Conservation (phyloP, 2,888 invertebrate genomes). For the Temnothorax rugatulus region DNA sequence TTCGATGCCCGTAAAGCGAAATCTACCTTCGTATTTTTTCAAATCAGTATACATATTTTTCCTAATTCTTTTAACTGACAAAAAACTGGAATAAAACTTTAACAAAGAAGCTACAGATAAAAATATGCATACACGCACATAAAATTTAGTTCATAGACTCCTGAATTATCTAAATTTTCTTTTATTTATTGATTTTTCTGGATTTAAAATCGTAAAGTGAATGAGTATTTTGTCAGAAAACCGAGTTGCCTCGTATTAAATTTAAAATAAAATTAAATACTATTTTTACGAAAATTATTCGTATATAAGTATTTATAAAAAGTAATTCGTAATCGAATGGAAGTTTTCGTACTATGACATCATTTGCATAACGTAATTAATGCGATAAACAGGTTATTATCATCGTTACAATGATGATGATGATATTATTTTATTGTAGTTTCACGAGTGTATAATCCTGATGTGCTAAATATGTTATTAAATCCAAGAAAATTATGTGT, state of each 20-base stretch:
- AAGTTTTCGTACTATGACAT: background rate
- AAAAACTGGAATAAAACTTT: background rate
- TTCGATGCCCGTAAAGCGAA: background rate
- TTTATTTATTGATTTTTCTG: background rate
- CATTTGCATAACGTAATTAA: conserved; percentile 8
- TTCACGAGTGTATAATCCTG: conserved; percentile 19
- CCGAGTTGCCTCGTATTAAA: background rate
- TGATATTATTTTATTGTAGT: conserved; percentile 17
- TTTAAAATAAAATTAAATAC: conserved; percentile 1
- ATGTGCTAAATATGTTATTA: conserved; percentile 40
- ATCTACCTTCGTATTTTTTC: background rate
- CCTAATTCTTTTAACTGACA: background rate
- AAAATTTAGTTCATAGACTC: background rate
- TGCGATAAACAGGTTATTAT: conserved; percentile 30
- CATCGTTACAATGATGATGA: background rate
- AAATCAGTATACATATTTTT: conserved; percentile 1
- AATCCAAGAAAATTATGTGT: conserved; percentile 38
- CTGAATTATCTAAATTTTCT: background rate
- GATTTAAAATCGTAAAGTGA: background rate
- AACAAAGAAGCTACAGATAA: background rate
- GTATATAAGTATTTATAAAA: background rate
- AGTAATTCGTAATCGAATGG: background rate
- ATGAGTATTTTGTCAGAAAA: background rate
- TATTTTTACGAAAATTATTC: background rate
- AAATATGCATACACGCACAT: background rate